These are phyloP conservation scores for Onychomys arenicola DNA, from an alignment of 2,797 vertebrate species.

Conservation along the genomic window DNA sequence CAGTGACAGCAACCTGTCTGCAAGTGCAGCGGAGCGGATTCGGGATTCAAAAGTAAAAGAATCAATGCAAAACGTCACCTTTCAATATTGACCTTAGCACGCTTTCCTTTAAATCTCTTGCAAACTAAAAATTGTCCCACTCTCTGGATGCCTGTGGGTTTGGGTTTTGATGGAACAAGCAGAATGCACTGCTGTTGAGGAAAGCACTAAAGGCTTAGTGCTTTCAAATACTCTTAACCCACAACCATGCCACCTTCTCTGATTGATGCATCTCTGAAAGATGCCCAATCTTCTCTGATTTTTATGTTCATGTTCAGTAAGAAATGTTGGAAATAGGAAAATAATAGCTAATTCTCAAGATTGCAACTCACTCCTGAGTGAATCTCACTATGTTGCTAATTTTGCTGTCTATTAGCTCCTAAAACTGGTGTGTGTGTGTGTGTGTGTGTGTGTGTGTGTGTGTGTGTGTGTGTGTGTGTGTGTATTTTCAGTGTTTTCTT, in stretches of 20 bases:
- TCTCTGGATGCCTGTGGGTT: constrained; percentile 51
- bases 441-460: background rate
- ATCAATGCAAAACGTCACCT: constrained; percentile 71
- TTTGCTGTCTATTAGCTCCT: constrained; percentile 75
- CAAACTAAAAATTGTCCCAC: constrained; percentile 49
- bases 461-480: background rate
- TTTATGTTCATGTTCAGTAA: constrained; percentile 70
- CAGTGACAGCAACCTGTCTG: constrained; percentile 97
- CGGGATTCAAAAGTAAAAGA: constrained; percentile 96
- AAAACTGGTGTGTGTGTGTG: constrained; percentile 47
- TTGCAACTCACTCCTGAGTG: constrained; percentile 64
- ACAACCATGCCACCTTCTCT: constrained; percentile 15
- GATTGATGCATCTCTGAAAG: no score
- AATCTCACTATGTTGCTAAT: constrained; percentile 68
- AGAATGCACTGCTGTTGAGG: constrained; percentile 54
- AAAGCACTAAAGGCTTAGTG: constrained; percentile 45
- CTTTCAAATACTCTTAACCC: constrained; percentile 53
- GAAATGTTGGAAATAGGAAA: constrained; percentile 61
- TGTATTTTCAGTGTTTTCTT: constrained; percentile 58
- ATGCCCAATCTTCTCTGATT: constrained; percentile 65
- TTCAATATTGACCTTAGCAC: constrained; percentile 63
- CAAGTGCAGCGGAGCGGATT: constrained; percentile 97
- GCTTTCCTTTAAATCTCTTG: constrained; percentile 37
- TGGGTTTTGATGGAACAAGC: constrained; percentile 58
- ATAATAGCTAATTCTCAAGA: constrained; percentile 57